Percentiles rank a stretch among this genome's conserved stretches.
These are phyloP conservation scores for Sitophilus oryzae DNA, from an alignment of 1,140 invertebrate genomes.

Conservation along the genomic window DNA sequence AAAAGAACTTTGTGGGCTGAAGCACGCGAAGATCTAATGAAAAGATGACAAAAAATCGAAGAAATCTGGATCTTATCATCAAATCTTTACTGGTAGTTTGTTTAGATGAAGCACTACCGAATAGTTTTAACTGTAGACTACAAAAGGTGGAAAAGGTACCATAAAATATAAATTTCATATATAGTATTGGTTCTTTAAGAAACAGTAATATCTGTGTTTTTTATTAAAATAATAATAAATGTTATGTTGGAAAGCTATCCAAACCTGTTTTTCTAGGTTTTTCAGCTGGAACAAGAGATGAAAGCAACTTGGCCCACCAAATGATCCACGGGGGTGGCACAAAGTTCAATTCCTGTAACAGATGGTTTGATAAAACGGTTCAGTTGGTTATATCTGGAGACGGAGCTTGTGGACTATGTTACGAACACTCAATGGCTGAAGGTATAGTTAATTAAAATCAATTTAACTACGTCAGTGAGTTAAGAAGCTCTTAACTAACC, in stretches of 20 bases:
- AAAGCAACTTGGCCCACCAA: conserved; percentile 81
- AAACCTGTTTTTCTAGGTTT: conserved; percentile 7
- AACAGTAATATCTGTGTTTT: neutral
- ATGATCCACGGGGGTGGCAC: conserved; percentile 90
- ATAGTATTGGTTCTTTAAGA: neutral
- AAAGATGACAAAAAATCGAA: conserved; percentile 71
- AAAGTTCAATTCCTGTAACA: conserved; percentile 76
- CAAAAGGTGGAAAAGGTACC: conserved; percentile 37
- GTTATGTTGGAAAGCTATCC: neutral
- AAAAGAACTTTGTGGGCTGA: conserved; percentile 75
- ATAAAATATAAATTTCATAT: neutral
- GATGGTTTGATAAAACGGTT: conserved; percentile 97
- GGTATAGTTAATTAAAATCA: conserved; percentile 62
- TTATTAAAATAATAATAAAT: neutral
- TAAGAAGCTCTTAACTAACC: too few species aligned
- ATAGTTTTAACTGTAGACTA: conserved; percentile 55
- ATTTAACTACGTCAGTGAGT: too few species aligned
- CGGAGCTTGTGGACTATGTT: conserved; percentile 89
- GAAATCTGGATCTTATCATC: conserved; percentile 77
- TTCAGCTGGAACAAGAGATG: conserved; percentile 57
- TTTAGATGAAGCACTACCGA: conserved; percentile 70
- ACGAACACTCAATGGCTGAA: conserved; percentile 96
- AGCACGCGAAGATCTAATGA: conserved; percentile 61
- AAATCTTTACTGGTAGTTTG: conserved; percentile 81
- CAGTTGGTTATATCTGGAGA: conserved; percentile 81